These are phyloP conservation scores for Cyanoderma ruficeps DNA, from an alignment of 2,113 vertebrate species.

Conservation along the genomic window DNA sequence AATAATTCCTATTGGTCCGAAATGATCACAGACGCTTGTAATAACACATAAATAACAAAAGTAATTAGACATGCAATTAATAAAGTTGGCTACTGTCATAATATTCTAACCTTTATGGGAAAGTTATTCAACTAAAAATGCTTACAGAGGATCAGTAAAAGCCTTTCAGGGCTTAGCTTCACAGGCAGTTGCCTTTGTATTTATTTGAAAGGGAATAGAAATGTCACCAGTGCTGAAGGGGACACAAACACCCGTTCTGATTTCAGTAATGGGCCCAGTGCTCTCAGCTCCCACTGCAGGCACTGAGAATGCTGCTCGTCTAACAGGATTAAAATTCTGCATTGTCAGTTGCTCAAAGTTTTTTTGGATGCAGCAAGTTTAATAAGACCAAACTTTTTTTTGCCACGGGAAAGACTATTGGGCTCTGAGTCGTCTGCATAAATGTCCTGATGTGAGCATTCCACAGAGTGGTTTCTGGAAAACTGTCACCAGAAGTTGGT, in stretches of 20 bases:
- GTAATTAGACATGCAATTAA: background rate
- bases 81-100: background rate
- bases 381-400: background rate
- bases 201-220: background rate
- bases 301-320: background rate
- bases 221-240: background rate
- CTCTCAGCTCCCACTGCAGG: background rate
- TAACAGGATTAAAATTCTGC: background rate
- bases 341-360: background rate
- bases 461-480: background rate
- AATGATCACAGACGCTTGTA: background rate
- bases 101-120: background rate
- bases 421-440: background rate
- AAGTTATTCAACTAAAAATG: background rate
- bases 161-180: background rate
- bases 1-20: background rate
- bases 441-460: background rate
- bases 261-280: background rate
- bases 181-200: background rate
- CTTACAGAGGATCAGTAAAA: background rate
- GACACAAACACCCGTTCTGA: background rate
- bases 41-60: background rate
- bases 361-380: background rate
- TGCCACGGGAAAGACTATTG: background rate
- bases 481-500: background rate